phyloP scores from a whole-genome alignment of 1,140 invertebrate genomes.

The Eriosoma lanigerum region DNA sequence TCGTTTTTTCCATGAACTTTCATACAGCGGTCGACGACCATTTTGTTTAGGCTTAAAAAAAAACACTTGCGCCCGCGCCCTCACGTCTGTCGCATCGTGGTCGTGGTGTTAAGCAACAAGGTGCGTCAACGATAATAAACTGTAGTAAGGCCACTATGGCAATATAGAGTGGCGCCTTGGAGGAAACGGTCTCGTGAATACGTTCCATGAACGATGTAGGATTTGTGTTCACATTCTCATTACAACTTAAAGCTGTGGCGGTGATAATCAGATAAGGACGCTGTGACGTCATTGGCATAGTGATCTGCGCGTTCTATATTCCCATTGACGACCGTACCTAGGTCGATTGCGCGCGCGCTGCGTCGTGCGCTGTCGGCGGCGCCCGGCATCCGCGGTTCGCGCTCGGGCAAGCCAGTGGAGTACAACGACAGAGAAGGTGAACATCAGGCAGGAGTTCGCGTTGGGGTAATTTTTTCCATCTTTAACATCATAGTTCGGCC shows the following conservation, averaged over 20 bases:
- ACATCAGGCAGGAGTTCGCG: conserved; percentile 50
- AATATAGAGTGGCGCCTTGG: too few species aligned
- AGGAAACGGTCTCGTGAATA: too few species aligned
- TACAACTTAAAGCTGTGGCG: neutral
- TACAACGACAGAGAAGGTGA: conserved; percentile 51
- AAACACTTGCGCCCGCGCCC: conserved; percentile 14
- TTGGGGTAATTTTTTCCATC: conserved; percentile 51
- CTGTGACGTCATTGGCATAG: neutral
- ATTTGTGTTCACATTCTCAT: too few species aligned
- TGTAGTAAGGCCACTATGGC: too few species aligned
- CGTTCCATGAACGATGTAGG: too few species aligned
- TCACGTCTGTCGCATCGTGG: conserved; percentile 18
- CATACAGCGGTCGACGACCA: conserved; percentile 18
- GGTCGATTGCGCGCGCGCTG: neutral
- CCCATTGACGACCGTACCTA: neutral
- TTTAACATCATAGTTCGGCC: conserved; percentile 49
- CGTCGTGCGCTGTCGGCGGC: conserved; percentile 32
- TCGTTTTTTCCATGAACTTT: conserved; percentile 41
- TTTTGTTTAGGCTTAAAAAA: conserved; percentile 36
- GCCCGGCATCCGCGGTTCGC: conserved; percentile 15
- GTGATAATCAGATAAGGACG: neutral
- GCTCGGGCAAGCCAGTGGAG: conserved; percentile 26
- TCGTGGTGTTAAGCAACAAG: neutral
- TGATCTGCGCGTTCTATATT: too few species aligned
- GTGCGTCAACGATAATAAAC: neutral